A percentile compares a stretch with the other conserved stretches of the same genome.
These are phyloP conservation scores for Eupithecia dodoneata DNA, from an alignment of 2,888 invertebrate genomes.

Conservation along the genomic window DNA sequence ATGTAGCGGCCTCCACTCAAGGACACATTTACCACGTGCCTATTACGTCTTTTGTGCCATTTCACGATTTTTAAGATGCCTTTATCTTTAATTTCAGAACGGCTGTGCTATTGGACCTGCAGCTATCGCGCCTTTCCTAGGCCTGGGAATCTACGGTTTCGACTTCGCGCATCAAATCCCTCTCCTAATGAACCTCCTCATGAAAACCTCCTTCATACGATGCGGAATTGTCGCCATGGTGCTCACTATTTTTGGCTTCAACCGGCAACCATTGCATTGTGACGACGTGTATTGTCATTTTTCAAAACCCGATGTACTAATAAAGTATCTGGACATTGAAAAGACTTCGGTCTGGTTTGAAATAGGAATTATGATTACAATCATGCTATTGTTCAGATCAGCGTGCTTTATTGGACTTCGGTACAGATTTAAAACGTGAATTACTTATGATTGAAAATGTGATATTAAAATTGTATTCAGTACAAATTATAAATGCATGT, in stretches of 20 bases:
- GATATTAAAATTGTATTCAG: slow-evolving; percentile 41
- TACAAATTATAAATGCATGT: slow-evolving; percentile 41
- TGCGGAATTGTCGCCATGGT: slow-evolving; percentile 87
- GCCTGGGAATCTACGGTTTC: slow-evolving; percentile 88
- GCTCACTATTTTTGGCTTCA: slow-evolving; percentile 86
- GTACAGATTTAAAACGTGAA: slow-evolving; percentile 80
- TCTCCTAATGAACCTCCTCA: slow-evolving; percentile 83
- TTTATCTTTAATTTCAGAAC: slow-evolving; percentile 77
- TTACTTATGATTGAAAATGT: slow-evolving; percentile 31
- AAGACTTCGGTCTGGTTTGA: slow-evolving; percentile 84
- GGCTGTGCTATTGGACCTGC: slow-evolving; percentile 88
- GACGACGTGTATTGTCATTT: slow-evolving; percentile 87
- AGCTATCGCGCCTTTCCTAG: slow-evolving; percentile 86
- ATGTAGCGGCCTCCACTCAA: no score
- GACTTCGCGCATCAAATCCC: slow-evolving; percentile 87
- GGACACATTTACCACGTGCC: no score
- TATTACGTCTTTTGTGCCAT: neutral
- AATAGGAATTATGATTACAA: slow-evolving; percentile 76
- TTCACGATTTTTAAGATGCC: neutral
- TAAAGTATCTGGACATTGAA: slow-evolving; percentile 85
- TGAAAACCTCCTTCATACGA: slow-evolving; percentile 87
- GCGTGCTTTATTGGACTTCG: slow-evolving; percentile 84
- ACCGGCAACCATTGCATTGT: slow-evolving; percentile 83
- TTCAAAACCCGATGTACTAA: slow-evolving; percentile 85
- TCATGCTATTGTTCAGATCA: slow-evolving; percentile 84